A percentile compares a stretch with the other conserved stretches of the same genome.
Conservation (phyloP, 2,797 vertebrate species). For the Acanthiza pusilla region DNA sequence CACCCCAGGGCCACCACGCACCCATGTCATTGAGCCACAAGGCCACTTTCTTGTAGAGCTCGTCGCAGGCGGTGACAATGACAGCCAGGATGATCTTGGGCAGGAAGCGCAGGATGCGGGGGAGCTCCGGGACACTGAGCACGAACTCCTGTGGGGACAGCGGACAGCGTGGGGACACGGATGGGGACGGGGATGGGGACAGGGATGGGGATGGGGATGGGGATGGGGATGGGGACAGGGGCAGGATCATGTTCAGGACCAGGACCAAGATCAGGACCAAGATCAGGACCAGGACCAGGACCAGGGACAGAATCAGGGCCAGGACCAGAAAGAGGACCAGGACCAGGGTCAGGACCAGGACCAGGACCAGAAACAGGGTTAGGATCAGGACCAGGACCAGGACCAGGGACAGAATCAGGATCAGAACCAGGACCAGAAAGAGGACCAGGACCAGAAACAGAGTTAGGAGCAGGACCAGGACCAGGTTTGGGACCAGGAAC, state of each 20-base stretch:
- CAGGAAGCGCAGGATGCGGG: slow-evolving; percentile 88
- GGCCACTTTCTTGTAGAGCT: slow-evolving; percentile 95
- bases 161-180: background rate
- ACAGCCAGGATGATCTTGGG: slow-evolving; percentile 92
- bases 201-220: too few relatives aligned
- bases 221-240: too few relatives aligned
- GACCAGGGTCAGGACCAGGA: too few relatives aligned
- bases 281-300: rapidly evolving
- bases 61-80: slow-evolving; percentile 91
- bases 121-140: slow-evolving; percentile 90
- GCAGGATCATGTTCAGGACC: rapidly evolving
- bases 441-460: too few relatives aligned
- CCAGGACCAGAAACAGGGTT: too few relatives aligned
- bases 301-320: background rate
- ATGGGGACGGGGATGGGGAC: background rate
- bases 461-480: too few relatives aligned
- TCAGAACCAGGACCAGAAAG: too few relatives aligned
- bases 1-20: slow-evolving; percentile 52
- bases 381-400: too few relatives aligned
- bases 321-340: background rate
- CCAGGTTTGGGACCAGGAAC: too few relatives aligned
- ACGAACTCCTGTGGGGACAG: slow-evolving; percentile 84
- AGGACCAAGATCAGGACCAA: rapidly evolving
- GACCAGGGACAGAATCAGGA: too few relatives aligned
- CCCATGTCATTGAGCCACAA: slow-evolving; percentile 98